Percentiles rank a stretch among this genome's conserved stretches.
phyloP scores from a whole-genome alignment of 64 coral and sea anemone genomes.

The Montipora capricornis region DNA sequence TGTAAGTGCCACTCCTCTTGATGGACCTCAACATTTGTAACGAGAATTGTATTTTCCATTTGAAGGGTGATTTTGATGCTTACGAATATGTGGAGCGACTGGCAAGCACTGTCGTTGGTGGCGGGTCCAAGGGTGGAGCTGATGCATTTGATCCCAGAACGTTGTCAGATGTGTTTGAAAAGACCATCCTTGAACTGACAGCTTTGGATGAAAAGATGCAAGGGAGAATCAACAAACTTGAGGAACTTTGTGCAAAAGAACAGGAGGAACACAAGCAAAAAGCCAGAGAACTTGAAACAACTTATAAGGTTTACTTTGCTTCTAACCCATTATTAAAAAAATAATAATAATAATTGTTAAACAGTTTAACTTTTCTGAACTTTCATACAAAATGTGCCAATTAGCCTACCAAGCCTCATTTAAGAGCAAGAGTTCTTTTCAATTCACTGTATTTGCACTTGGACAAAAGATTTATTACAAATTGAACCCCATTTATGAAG shows the following conservation, averaged over 20 bases:
- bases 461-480: too few species aligned
- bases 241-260: slow-evolving; percentile 92
- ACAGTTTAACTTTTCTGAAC: too few species aligned
- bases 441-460: too few species aligned
- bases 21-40: not conserved
- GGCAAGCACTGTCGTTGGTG: slow-evolving; percentile 94
- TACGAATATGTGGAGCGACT: slow-evolving; percentile 96
- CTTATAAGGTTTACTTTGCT: slow-evolving; percentile 75
- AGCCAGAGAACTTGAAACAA: slow-evolving; percentile 83
- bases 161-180: slow-evolving; percentile 88
- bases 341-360: too few species aligned
- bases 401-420: too few species aligned
- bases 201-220: slow-evolving; percentile 94
- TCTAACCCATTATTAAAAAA: too few species aligned
- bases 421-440: too few species aligned
- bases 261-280: slow-evolving; percentile 96
- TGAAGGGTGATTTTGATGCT: slow-evolving; percentile 93
- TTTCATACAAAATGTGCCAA: too few species aligned
- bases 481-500: too few species aligned
- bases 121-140: slow-evolving; percentile 87
- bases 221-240: slow-evolving; percentile 95
- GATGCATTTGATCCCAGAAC: slow-evolving; percentile 92
- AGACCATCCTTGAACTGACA: slow-evolving; percentile 86
- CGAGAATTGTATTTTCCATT: not conserved
- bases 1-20: too few species aligned